Evolutionary conservation across 1,140 invertebrate species (phyloP).

Genomic region (Drosophila albomicans): DNA sequence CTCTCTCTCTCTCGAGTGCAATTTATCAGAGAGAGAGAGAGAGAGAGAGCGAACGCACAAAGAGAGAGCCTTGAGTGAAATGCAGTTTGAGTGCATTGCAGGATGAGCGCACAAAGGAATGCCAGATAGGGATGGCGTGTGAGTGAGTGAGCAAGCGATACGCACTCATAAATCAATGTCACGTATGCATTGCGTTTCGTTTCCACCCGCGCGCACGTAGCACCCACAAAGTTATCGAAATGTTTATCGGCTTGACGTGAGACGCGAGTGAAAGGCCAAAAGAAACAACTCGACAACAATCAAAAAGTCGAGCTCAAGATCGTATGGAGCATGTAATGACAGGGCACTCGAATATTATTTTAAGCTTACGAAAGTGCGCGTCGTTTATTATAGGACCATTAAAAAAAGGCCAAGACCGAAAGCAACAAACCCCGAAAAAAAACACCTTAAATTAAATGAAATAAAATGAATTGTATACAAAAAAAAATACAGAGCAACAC

Average conservation of each 20-base stretch:
- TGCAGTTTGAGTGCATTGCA: constrained; percentile 15
- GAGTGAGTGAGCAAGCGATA: not conserved
- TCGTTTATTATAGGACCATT: constrained; percentile 52
- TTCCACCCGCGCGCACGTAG: constrained; percentile 55
- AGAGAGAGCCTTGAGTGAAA: constrained; percentile 41
- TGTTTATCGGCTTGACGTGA: constrained; percentile 40
- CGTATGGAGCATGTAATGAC: constrained; percentile 52
- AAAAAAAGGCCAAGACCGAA: constrained; percentile 35
- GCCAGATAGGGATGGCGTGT: not conserved
- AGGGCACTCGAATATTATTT: constrained; percentile 72
- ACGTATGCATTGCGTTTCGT: not conserved
- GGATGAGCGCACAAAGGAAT: not conserved
- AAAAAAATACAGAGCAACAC: constrained; percentile 49
- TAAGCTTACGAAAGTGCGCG: constrained; percentile 57
- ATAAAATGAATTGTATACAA: constrained; percentile 22
- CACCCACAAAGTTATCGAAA: constrained; percentile 41
- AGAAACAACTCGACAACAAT: not conserved
- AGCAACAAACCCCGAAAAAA: constrained; percentile 1
- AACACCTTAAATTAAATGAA: not conserved
- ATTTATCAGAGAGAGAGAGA: not conserved
- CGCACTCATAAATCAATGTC: constrained; percentile 63
- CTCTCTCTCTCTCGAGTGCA: constrained; percentile 1
- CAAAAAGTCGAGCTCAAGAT: constrained; percentile 16
- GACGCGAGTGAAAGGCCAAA: constrained; percentile 31
- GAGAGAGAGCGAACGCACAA: constrained; percentile 1